phyloP scores from a whole-genome alignment of 2,888 invertebrate species.

The Argyresthia goedartella region DNA sequence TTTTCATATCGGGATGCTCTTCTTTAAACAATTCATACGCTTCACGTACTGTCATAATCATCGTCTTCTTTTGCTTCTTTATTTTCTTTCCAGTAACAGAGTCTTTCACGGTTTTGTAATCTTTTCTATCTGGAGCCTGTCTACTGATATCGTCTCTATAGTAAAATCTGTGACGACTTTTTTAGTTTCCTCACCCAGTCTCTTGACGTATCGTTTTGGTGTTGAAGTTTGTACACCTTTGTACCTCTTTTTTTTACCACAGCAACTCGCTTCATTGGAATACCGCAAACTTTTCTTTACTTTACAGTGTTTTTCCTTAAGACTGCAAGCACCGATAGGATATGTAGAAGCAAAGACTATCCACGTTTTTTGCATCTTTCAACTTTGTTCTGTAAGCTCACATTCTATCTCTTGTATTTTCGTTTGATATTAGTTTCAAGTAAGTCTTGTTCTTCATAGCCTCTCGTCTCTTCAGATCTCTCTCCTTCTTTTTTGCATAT shows the following conservation, averaged over 20 bases:
- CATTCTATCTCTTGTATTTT: background rate
- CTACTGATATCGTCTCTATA: conserved; percentile 4
- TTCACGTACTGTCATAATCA: too few species aligned
- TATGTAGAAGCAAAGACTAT: background rate
- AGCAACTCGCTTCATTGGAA: conserved; percentile 4
- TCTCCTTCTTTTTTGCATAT: conserved; percentile 2
- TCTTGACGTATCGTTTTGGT: background rate
- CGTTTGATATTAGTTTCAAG: background rate
- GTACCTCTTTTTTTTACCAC: background rate
- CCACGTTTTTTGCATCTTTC: background rate
- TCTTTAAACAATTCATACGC: background rate
- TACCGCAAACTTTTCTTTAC: conserved; percentile 6
- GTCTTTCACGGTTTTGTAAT: conserved; percentile 5
- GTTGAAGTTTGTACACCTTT: background rate
- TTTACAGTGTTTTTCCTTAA: conserved; percentile 8
- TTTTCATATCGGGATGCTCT: conserved; percentile 5
- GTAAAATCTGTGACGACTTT: background rate
- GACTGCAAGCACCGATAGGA: conserved; percentile 4
- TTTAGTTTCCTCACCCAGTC: background rate
- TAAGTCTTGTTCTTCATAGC: background rate
- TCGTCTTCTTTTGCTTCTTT: too few species aligned
- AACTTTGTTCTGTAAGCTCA: background rate
- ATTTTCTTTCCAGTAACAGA: conserved; percentile 3
- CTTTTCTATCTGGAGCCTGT: conserved; percentile 5
- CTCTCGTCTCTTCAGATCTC: background rate